A percentile compares a stretch with the other conserved stretches of the same genome.
These are phyloP conservation scores for Helogale parvula DNA, from an alignment of 2,113 vertebrate species.

Conservation along the genomic window DNA sequence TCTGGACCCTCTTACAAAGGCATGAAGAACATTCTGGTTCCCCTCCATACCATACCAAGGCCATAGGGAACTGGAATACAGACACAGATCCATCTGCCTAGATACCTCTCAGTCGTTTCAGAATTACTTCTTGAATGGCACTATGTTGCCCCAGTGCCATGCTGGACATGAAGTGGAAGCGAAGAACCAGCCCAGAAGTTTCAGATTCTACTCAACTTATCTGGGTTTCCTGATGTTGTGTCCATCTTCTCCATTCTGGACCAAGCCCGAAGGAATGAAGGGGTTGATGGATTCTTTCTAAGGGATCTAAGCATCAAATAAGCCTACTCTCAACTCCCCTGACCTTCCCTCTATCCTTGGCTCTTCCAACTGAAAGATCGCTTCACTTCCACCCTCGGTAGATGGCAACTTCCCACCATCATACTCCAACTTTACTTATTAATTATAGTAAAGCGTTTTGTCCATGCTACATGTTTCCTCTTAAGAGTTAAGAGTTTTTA, in stretches of 20 bases:
- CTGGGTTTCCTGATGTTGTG: not conserved
- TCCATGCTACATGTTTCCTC: not conserved
- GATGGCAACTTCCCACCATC: not conserved
- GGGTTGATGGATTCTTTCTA: not conserved
- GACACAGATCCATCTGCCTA: not conserved
- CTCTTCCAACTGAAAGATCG: not conserved
- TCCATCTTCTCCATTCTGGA: not conserved
- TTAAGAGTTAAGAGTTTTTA: conserved; percentile 1
- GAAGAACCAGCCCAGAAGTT: not conserved
- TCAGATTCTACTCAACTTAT: not conserved
- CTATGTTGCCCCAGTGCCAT: not conserved
- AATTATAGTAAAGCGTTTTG: not conserved
- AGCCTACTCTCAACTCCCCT: not conserved
- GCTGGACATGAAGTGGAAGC: not conserved
- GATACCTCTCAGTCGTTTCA: not conserved
- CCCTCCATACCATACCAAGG: not conserved
- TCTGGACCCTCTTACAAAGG: not conserved
- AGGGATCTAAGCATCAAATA: not conserved
- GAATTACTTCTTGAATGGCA: not conserved
- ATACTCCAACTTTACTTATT: not conserved
- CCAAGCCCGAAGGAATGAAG: not conserved
- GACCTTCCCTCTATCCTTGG: not conserved
- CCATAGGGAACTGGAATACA: not conserved
- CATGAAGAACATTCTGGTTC: not conserved
- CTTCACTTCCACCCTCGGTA: not conserved